These are phyloP conservation scores for Otis tarda DNA, from an alignment of 2,113 vertebrate species.

Conservation along the genomic window DNA sequence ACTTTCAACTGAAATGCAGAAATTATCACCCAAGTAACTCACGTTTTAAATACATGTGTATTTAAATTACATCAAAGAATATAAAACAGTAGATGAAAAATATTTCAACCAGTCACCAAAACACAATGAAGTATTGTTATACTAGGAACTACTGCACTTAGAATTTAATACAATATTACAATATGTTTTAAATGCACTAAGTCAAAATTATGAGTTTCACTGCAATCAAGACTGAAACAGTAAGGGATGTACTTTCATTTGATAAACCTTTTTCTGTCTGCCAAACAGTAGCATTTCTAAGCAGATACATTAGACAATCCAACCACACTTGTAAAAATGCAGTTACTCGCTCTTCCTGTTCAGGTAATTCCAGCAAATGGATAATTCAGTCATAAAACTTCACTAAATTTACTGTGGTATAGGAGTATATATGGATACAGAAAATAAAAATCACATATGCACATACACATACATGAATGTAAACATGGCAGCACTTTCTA, in stretches of 20 bases:
- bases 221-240: not conserved
- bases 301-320: not conserved
- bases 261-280: not conserved
- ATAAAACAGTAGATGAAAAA: not conserved
- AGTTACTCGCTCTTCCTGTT: not conserved
- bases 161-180: not conserved
- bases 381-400: not conserved
- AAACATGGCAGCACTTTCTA: not conserved
- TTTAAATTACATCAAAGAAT: not conserved
- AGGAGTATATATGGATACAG: rapidly evolving
- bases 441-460: not conserved
- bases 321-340: not conserved
- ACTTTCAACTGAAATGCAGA: not conserved
- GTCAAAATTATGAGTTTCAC: not conserved
- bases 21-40: not conserved
- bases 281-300: not conserved
- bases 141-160: not conserved
- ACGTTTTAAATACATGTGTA: not conserved
- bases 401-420: not conserved
- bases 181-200: not conserved
- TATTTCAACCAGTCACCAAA: not conserved
- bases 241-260: not conserved
- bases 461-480: not conserved
- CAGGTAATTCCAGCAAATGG: not conserved
- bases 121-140: not conserved